Conservation (phyloP, 2,888 invertebrate genomes). For the Myathropa florea region DNA sequence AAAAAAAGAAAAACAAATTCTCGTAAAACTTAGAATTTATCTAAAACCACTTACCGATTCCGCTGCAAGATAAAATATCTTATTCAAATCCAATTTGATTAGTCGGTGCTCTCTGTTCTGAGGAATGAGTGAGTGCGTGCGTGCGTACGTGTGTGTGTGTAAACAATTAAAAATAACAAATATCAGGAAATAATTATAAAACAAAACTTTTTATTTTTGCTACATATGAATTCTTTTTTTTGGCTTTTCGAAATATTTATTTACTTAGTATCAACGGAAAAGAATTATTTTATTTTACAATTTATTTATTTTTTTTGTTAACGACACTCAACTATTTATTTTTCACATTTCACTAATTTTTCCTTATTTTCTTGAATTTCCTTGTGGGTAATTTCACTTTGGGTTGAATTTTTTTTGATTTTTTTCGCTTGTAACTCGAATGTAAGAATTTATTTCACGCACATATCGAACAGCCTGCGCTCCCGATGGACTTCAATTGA, state of each 20-base stretch:
- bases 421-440: constrained; percentile 14
- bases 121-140: not conserved
- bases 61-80: constrained; percentile 45
- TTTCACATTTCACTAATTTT: constrained; percentile 44
- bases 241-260: constrained; percentile 13
- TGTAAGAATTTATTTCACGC: constrained; percentile 26
- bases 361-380: not conserved
- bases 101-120: constrained; percentile 43
- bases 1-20: not conserved
- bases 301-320: constrained; percentile 10
- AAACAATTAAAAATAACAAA: constrained; percentile 45
- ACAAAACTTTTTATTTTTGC: not conserved
- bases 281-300: constrained; percentile 13
- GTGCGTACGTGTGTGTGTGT: constrained; percentile 31
- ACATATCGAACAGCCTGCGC: constrained; percentile 16
- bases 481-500: constrained; percentile 40
- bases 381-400: not conserved
- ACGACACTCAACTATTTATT: constrained; percentile 26
- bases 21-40: constrained; percentile 27
- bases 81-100: constrained; percentile 62
- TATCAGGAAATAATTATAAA: constrained; percentile 32
- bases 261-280: constrained; percentile 15
- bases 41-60: constrained; percentile 53
- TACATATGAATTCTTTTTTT: not conserved
- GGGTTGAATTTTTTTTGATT: not conserved